These are phyloP conservation scores for Ectobius pallidus DNA, from an alignment of 2,888 invertebrate genomes.

Conservation along the genomic window DNA sequence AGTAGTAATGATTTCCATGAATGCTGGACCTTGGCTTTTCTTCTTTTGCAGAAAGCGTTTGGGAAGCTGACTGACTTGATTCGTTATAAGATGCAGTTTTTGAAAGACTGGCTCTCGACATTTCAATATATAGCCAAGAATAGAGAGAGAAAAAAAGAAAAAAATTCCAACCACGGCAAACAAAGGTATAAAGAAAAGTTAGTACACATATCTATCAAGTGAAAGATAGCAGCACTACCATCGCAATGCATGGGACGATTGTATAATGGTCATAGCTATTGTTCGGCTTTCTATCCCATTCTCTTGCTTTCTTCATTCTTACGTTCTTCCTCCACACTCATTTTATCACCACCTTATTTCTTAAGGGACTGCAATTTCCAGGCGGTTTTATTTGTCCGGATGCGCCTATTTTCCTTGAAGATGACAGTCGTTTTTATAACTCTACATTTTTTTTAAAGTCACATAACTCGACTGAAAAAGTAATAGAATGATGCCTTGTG, in stretches of 20 bases:
- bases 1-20: background rate
- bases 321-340: background rate
- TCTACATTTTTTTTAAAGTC: too few relatives aligned
- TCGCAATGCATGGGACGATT: conserved; percentile 15
- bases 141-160: background rate
- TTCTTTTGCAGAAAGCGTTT: background rate
- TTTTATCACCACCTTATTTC: conserved; percentile 6
- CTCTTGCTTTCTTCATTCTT: conserved; percentile 16
- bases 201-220: conserved; percentile 21
- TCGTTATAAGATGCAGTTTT: conserved; percentile 8
- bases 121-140: conserved; percentile 4
- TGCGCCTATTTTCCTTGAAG: conserved; percentile 29
- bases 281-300: conserved; percentile 22
- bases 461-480: too few relatives aligned
- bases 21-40: background rate
- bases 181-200: conserved; percentile 24
- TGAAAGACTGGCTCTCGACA: conserved; percentile 10
- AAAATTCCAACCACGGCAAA: conserved; percentile 5
- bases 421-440: too few relatives aligned
- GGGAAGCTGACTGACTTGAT: background rate
- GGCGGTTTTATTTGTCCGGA: conserved; percentile 37
- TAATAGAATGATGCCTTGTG: too few relatives aligned
- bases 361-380: conserved; percentile 18
- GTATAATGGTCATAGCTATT: conserved; percentile 39
- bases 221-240: conserved; percentile 33